Evolutionary conservation across 30 jellyfish, hydroid and myxozoan species (phyloP).

Genomic region (Turritopsis rubra): DNA sequence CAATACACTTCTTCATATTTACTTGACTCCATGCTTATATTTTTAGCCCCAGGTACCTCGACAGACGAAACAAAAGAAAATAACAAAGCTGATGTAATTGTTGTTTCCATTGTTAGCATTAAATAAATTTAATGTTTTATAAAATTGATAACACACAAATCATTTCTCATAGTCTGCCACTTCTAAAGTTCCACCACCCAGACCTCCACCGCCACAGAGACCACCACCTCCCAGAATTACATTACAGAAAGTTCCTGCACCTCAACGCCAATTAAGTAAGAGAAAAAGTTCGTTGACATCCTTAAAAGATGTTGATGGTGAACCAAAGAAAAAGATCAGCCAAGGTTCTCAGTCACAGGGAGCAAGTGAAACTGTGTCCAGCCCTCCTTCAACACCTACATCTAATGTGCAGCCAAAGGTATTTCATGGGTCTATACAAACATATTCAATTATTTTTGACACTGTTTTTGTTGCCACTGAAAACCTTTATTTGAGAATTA

Average conservation of each 20-base stretch:
- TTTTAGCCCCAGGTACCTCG: background rate
- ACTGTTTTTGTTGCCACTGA: too few species aligned
- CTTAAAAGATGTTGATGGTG: constrained; percentile 25
- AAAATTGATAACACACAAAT: background rate
- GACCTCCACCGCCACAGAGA: constrained; percentile 35
- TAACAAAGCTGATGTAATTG: background rate
- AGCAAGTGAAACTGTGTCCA: constrained; percentile 19
- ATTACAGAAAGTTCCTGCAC: constrained; percentile 50
- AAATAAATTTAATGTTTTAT: too few species aligned
- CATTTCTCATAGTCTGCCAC: constrained; percentile 11
- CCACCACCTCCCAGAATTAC: constrained; percentile 76
- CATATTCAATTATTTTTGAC: too few species aligned
- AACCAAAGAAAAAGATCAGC: constrained; percentile 28
- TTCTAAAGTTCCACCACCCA: constrained; percentile 25
- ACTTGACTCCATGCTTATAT: too few species aligned
- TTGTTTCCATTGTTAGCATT: too few species aligned
- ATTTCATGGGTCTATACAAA: background rate
- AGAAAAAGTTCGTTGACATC: constrained; percentile 1
- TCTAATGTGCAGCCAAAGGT: constrained; percentile 43
- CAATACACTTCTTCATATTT: too few species aligned
- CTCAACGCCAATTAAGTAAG: background rate
- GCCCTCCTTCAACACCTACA: constrained; percentile 49
- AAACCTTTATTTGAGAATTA: too few species aligned
- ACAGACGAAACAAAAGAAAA: background rate
- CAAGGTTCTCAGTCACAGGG: constrained; percentile 41